Base-by-base conservation (phyloP, 1,140 invertebrate species). In the Eriocheir sinensis region DNA sequence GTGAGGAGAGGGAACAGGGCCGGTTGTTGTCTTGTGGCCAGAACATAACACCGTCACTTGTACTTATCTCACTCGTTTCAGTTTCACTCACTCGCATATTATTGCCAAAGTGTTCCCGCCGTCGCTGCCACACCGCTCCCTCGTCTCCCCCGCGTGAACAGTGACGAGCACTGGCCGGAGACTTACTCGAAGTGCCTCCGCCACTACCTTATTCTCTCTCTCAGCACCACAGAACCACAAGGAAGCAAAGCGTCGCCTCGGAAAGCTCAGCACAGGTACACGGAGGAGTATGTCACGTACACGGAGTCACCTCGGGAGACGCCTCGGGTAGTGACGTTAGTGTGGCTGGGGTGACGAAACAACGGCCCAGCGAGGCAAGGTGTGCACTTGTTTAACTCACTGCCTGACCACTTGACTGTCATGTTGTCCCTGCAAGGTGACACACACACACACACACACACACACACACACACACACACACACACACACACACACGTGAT, bases 391-490 rank as follows among this genome's bases (percentile, higher is more conserved):
- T n/a, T n/a, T 72, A n/a, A 72, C 60, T 72, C 60, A 0, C n/a
- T 12, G 21, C 17, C 12, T 72, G n/a, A n/a, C 8, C 1, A 21
- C 6, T 72, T 72, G 53, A 27, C 12, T 21, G 6, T n/a, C 60
- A 72, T n/a, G 60, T n/a, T 21, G 21, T 72, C 0, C n/a, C 27
- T 21, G 38, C 83, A 86, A n/a, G 36, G 3, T 12, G 17, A 8
- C 83, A 86, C 83, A 86, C 83, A 86, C 83, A 86, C 32, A 86
- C 83, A 53, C 32, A 89, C 88, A 89, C 30, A 89, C 88, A 48
- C 30, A 89, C 88, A 89, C 41, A 8, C 88, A 89, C 41, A 48
- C 88, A 90, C 38, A 85, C 81, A 85, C 90, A 92, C 72, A 92
- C 72, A 81, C 36, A 79, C 38, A 79, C 72, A 79, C 72, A 92